These are phyloP conservation scores for Amniataba percoides DNA, from an alignment of 2,797 vertebrate genomes.

Conservation along the genomic window DNA sequence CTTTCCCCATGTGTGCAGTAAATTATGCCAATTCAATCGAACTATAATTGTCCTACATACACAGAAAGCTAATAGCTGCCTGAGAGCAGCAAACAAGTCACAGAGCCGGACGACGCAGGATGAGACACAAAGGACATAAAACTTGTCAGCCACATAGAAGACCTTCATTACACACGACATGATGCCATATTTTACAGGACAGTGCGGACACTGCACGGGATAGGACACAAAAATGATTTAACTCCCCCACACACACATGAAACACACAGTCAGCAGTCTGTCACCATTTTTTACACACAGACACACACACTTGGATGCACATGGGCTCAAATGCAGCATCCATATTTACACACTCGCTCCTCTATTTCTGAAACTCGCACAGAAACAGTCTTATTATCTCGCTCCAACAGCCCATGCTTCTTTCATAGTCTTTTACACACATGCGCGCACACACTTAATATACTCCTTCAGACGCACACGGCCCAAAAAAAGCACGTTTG, in stretches of 20 bases:
- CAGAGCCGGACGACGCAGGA: conserved; percentile 7
- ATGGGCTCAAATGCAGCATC: background rate
- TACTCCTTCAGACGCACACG: background rate
- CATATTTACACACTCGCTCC: background rate
- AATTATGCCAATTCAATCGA: conserved; percentile 9
- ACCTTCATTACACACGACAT: conserved; percentile 32
- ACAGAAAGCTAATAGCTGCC: conserved; percentile 10
- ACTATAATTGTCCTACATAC: conserved; percentile 6
- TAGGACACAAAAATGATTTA: conserved; percentile 19
- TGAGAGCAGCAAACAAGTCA: conserved; percentile 16
- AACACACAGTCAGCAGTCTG: conserved; percentile 4
- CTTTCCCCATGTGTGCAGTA: conserved; percentile 1
- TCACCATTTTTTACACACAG: conserved; percentile 3
- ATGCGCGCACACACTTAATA: conserved; percentile 5
- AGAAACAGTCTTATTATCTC: conserved; percentile 18
- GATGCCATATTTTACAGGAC: conserved; percentile 6
- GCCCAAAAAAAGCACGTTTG: conserved; percentile 14
- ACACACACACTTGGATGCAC: background rate
- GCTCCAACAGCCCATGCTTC: background rate
- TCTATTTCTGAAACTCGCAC: background rate
- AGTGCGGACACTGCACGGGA: background rate
- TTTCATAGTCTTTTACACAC: conserved; percentile 5
- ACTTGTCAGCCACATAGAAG: conserved; percentile 11
- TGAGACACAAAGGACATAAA: conserved; percentile 25
- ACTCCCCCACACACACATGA: background rate